Evolutionary conservation across 2,113 vertebrate genomes (phyloP).

Genomic region (Microtus oregoni): DNA sequence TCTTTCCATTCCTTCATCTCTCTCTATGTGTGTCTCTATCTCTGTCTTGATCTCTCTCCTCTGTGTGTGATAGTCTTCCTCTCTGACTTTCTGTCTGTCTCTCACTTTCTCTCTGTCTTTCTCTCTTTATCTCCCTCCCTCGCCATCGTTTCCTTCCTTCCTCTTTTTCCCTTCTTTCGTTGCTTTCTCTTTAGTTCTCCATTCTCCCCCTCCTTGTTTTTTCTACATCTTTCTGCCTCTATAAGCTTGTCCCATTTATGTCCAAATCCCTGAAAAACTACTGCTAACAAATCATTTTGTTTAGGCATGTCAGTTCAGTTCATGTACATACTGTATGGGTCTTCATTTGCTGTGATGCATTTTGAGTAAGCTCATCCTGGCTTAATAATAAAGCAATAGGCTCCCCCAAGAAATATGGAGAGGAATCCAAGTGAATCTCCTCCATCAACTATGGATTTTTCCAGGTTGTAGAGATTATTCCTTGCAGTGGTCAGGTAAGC

Average conservation of each 20-base stretch:
- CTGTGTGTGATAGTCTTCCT: not conserved
- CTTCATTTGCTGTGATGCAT: not conserved
- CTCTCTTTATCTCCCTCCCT: not conserved
- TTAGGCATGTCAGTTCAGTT: not conserved
- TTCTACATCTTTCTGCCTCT: not conserved
- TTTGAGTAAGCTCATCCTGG: not conserved
- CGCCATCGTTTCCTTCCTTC: too few species aligned
- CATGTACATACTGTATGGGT: not conserved
- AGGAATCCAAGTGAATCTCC: constrained; percentile 51
- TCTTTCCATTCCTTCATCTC: not conserved
- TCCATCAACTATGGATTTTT: constrained; percentile 64
- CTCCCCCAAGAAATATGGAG: constrained; percentile 42
- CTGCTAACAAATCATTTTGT: constrained; percentile 32
- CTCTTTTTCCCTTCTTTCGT: rapidly evolving
- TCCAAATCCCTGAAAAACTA: not conserved
- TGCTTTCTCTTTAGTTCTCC: not conserved
- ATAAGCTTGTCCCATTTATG: not conserved
- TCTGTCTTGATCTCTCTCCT: too few species aligned
- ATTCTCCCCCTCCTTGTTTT: not conserved
- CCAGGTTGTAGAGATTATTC: constrained; percentile 57
- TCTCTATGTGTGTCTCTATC: not conserved
- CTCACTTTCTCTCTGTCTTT: not conserved
- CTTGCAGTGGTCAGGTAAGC: constrained; percentile 45
- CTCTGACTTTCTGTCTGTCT: not conserved
- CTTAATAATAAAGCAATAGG: constrained; percentile 34